Evolutionary conservation across 2,888 invertebrate species (phyloP), one percentile per base, ranked within the genome.

Genomic region (Dasypolia templi): DNA sequence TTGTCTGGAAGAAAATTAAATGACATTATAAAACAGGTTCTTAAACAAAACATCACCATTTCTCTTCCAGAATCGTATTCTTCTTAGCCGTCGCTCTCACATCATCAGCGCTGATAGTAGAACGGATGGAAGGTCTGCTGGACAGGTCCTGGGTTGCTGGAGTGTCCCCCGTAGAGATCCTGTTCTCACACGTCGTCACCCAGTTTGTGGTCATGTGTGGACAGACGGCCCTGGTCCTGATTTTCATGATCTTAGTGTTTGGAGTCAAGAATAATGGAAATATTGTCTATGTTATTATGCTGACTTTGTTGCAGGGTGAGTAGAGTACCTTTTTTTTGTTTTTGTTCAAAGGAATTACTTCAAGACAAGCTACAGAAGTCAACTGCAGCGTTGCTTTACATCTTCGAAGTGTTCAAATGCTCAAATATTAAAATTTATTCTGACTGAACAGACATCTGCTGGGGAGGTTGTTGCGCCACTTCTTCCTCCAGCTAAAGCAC

Each of bases 191-290:
- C 95, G 98, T 99, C 72, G 97, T 99, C 69, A 99, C 99, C 0
- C 99, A 99, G 96, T 99, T 99, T 94, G 98, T 99, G 78, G 98
- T 99, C 35, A 99, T 99, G 98, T 98, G 98, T 86, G 99, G 99
- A 0, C 99, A 99, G 96, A 99, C 99, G 0, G 97, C 98, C 0
- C 96, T 99, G 46, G 98, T 99, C 76, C 97, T 99, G 5, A 97
- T 99, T 85, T 99, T 99, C 96, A 99, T 99, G 98, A 98, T 99
- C 86, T 96, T 98, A 9, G 98, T 99, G 9, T 99, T 99, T 88
- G 97, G 98, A 2, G 98, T 99, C 67, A 98, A 99, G 92, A 98
- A 98, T 91, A 98, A 98, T 87, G 99, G 99, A 22, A 98, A 98
- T 71, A 97, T 99, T 66, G 96, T 97, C 69, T 98, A 98, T 95